Base-by-base conservation (phyloP, 2,888 invertebrate species). In the Pimpla rufipes region DNA sequence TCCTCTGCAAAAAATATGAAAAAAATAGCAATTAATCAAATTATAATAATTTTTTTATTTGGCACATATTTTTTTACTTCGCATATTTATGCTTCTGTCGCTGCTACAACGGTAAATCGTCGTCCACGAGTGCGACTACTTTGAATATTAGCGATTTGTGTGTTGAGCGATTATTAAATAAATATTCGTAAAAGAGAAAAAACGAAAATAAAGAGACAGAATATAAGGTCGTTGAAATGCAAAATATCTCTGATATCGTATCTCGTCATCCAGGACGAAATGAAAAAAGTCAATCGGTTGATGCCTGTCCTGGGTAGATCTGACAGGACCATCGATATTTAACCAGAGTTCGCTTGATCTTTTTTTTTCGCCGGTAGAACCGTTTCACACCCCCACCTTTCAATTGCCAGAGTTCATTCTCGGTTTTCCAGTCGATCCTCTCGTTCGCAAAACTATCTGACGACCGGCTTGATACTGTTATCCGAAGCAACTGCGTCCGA, bases 351-450 rank as follows among this genome's bases (percentile, higher is more conserved):
- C 35, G 16, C 35, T 29, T 42, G 62, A 10, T 2, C 10, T n/a
- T 42, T 42, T 40, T 62, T 64, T 64, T 16, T 64, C 11, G 16
- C 16, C 40, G 40, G 21, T 7, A 64, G 18, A 64, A 18, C 18
- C 16, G 21, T 40, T 64, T 64, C 40, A 21, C 62, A 66, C 45
- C 29, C 29, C 23, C 3, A 3, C 66, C 13, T 66, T 66, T 18
- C 35, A 59, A n/a, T 59, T 59, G 35, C 16, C 57, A 59, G 16
- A 40, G 35, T 47, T 59, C 29, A 73, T 29, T 62, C 73, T 73
- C 29, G 59, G 21, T 81, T 73, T 73, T 73, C 66, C 57, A 37
- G 50, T 66, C 57, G 47, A 52, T 42, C 52, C 11, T 62, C 29
- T 57, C 35, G 45, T 40, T 47, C 35, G n/a, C 40, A 73, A 66